Evolutionary conservation across 2,888 invertebrate genomes (phyloP).

Genomic region (Euclidia mi): DNA sequence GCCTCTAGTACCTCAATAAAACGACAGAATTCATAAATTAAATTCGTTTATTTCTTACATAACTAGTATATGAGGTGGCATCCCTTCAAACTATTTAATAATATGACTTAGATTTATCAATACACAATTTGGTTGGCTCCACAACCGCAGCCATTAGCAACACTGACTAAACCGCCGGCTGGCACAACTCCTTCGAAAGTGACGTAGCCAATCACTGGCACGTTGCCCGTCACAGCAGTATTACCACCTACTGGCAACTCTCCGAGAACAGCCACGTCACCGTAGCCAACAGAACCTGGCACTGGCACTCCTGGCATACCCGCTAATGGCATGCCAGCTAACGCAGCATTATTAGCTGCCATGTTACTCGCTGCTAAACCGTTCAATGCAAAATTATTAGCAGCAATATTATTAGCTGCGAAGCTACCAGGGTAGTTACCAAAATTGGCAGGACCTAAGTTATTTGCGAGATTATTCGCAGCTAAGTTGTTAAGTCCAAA

Average conservation of each 20-base stretch:
- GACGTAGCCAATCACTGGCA: conserved; percentile 82
- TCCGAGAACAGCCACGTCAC: conserved; percentile 72
- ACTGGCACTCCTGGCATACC: conserved; percentile 17
- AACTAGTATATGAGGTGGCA: too few species aligned
- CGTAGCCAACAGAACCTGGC: conserved; percentile 58
- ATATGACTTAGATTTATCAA: conserved; percentile 17
- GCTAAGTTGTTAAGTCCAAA: conserved; percentile 23
- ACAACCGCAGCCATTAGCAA: conserved; percentile 71
- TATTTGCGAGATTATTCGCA: conserved; percentile 22
- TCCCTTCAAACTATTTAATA: too few species aligned
- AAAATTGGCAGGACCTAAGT: conserved; percentile 12
- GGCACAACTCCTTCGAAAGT: conserved; percentile 81
- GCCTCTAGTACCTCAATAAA: too few species aligned
- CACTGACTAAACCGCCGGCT: conserved; percentile 77
- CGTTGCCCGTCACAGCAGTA: conserved; percentile 74
- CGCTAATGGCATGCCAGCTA: conserved; percentile 13
- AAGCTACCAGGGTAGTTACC: conserved; percentile 22
- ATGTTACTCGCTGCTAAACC: conserved; percentile 22
- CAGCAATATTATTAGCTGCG: conserved; percentile 16
- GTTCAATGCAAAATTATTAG: conserved; percentile 26
- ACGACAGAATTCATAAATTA: too few species aligned
- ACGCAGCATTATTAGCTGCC: conserved; percentile 19
- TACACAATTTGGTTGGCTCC: conserved; percentile 41
- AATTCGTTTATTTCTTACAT: too few species aligned
- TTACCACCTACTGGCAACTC: conserved; percentile 77